phyloP scores from a whole-genome alignment of 1,140 invertebrate genomes.

The Scaptomyza montana region DNA sequence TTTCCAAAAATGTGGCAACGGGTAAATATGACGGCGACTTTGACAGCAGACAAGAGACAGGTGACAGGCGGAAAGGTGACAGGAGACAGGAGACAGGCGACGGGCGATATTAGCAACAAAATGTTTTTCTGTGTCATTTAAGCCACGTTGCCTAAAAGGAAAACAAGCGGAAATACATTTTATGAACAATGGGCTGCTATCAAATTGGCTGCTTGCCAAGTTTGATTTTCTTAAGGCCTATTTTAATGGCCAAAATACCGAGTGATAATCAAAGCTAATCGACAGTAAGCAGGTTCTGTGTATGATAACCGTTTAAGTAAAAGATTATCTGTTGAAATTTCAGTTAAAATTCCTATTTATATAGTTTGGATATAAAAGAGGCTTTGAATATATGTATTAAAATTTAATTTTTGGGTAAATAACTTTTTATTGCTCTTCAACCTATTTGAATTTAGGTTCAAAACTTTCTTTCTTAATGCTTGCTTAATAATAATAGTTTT shows the following conservation, averaged over 20 bases:
- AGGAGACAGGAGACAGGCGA: conserved; percentile 52
- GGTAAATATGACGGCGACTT: conserved; percentile 1
- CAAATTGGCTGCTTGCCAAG: conserved; percentile 23
- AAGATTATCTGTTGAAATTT: no score
- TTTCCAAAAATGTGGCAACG: conserved; percentile 16
- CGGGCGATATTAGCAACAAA: conserved; percentile 40
- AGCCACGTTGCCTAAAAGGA: background rate
- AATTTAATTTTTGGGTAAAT: no score
- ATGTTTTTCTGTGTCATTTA: conserved; percentile 46
- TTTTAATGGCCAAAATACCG: conserved; percentile 27
- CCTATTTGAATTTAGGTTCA: no score
- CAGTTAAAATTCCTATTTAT: no score
- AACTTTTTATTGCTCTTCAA: no score
- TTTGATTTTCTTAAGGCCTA: conserved; percentile 10
- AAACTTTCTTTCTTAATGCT: no score
- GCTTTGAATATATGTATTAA: no score
- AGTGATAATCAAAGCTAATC: conserved; percentile 17
- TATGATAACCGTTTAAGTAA: background rate
- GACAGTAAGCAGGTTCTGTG: background rate
- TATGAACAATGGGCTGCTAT: conserved; percentile 10
- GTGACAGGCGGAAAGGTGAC: conserved; percentile 21
- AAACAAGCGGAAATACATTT: conserved; percentile 13
- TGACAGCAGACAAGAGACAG: conserved; percentile 31
- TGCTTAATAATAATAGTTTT: no score
- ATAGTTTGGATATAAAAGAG: no score